Evolutionary conservation across 2,113 vertebrate species (phyloP).

Genomic region (Otus sunia): DNA sequence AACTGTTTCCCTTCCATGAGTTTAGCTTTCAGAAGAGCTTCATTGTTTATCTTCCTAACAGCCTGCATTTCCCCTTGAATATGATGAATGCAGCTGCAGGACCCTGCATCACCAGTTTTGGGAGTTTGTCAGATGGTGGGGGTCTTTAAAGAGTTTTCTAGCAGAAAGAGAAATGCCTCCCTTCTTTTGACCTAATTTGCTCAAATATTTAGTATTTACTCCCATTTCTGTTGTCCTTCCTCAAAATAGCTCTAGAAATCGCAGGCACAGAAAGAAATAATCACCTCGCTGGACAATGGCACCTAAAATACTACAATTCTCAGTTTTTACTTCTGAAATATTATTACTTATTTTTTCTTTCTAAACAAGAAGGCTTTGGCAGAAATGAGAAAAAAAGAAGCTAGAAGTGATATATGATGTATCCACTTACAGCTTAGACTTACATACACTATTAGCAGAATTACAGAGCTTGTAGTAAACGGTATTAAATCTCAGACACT

Average conservation of each 20-base stretch:
- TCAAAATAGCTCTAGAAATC: background rate
- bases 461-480: background rate
- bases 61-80: background rate
- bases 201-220: background rate
- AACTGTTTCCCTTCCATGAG: background rate
- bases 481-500: background rate
- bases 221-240: background rate
- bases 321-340: background rate
- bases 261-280: background rate
- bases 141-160: background rate
- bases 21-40: background rate
- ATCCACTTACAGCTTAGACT: background rate
- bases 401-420: background rate
- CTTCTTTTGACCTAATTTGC: background rate
- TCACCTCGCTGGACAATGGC: background rate
- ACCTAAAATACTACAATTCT: background rate
- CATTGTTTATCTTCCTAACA: conserved; percentile 8
- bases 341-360: background rate
- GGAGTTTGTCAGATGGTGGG: background rate
- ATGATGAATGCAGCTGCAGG: conserved; percentile 17
- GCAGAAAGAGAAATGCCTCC: background rate
- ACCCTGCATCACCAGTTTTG: background rate
- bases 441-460: background rate
- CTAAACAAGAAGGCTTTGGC: background rate
- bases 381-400: background rate